Evolutionary conservation across 2,888 invertebrate genomes (phyloP), one percentile per base, ranked within the genome.

Genomic region (Eupithecia centaureata): DNA sequence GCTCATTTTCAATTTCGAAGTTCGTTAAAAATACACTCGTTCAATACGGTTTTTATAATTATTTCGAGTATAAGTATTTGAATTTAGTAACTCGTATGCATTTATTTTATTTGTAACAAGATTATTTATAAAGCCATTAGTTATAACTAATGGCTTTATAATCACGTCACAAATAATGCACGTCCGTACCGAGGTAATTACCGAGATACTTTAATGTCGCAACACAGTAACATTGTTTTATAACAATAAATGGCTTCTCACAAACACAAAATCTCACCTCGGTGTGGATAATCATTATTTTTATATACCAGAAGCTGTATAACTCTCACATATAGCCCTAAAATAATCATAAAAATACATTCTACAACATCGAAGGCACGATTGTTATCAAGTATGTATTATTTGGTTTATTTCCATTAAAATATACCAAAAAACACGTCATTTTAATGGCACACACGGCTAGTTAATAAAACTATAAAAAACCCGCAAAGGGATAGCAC

Each of bases 371-470:
- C 35, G 25, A 74, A 74, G 74, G 73, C 75, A 74, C 75, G 63
- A 51, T 58, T 51, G 68, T 68, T 47, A 33, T 32, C 22, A 51
- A 30, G 57, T 57, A 13, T 57, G 18, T 32, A 57, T 18, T 57
- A n/a, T n/a, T 57, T 57, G 32, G 18, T 18, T 30, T 30, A 28
- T 56, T n/a, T 30, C 10, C 8, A n/a, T 30, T 0, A 32, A 22
- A 32, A 18, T 32, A 57, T 30, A 30, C 57, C 56, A 32, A 32
- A 57, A 18, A 57, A 10, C n/a, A 13, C 18, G 30, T 33, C 54
- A 32, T 68, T 70, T 59, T 62, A 67, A 76, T 74, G 78, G 76
- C 77, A 77, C 77, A 71, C 47, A 35, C 51, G 78, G 74, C 73
- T 72, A 35, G 51, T 66, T 61, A 54, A 33, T 60, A 76, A 74